Evolutionary conservation across 2,113 vertebrate genomes (phyloP), one percentile per base, ranked within the genome.

Genomic region (Lontra canadensis): DNA sequence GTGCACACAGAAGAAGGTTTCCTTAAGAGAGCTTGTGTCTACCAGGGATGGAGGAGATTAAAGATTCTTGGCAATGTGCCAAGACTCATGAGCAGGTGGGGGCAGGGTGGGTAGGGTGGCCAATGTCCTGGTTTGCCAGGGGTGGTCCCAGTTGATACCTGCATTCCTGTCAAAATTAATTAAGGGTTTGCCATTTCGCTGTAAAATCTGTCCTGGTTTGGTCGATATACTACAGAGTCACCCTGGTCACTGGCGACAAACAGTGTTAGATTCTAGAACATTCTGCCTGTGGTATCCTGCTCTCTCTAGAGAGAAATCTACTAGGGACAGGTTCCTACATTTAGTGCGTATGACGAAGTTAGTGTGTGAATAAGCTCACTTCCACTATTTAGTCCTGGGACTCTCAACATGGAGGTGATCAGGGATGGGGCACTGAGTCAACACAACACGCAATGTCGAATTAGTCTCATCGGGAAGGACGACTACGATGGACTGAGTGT

Each of bases 101-200:
- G 1, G 2, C 12, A 15, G 39, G 6, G 39, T 23, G 8, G 23
- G 1, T 12, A 8, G 5, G 17, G 10, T 1, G 57, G 49, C 44
- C 39, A 12, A 5, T 2, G 15, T 36, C 25, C 69, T 49, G 44
- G 18, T 57, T 20, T 39, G 31, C 10, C 26, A 59, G 67, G 3
- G 59, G 29, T 0, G 20, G 59, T 61, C 29, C 89, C 29, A 67
- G 57, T 23, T 82, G 13, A 39, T 26, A n/a, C 15, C 2, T 7
- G 8, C 3, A 67, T 76, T 71, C 36, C 31, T 20, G 49, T 44
- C 31, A 79, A 42, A 78, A 34, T 26, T 57, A 52, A 52, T 34
- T 52, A 73, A 47, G 10, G 39, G 17, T 71, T 20, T 26, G 29
- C 44, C 12, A 20, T 39, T 59, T 80, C 7, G 47, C 31, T 88